Evolutionary conservation across 2,797 vertebrate species (phyloP), one percentile per base, ranked within the genome.

Genomic region (Schizopygopsis malacanthus): DNA sequence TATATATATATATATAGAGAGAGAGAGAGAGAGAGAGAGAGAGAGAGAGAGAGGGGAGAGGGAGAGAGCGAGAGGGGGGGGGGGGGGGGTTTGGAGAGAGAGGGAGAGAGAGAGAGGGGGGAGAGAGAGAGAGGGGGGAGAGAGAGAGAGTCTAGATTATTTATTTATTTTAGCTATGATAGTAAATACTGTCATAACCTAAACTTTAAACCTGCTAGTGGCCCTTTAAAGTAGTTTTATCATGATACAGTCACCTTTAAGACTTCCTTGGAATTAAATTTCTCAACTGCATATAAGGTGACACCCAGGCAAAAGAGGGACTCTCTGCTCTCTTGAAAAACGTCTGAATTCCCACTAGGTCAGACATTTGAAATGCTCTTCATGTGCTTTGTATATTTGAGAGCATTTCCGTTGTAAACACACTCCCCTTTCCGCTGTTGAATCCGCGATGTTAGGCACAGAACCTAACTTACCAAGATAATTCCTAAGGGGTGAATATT

Each of bases 401-500:
- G 56, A 85, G 45, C 10, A 33, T 88, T 84, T 82, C 18, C 50
- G 28, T 85, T 72, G 84, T 65, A 79, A 70, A 81, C 85, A 84
- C 80, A 50, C 83, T 87, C 54, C 71, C 85, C 85, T 81, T 89
- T 70, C 69, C 86, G 45, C 80, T 54, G 22, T 80, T 79, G 84
- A 86, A 87, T 70, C 80, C 63, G 65, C 77, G 79, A 75, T 82
- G 54, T 75, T 84, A 67, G 70, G 75, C 82, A 84, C 73, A 69
- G 56, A 89, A 89, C 82, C 87, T 89, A 89, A 89, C 82, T 88
- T 89, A 77, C 67, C 79, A 75, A 78, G 86, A 85, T 87, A 89
- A 89, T 80, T 89, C 83, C 82, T 72, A 39, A 82, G 28, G 79
- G 67, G 28, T 54, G 61, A 70, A 85, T 89, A 81, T 83, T 87